Base-by-base conservation (phyloP, 2,113 vertebrate genomes). In the Hyperopisus bebe region DNA sequence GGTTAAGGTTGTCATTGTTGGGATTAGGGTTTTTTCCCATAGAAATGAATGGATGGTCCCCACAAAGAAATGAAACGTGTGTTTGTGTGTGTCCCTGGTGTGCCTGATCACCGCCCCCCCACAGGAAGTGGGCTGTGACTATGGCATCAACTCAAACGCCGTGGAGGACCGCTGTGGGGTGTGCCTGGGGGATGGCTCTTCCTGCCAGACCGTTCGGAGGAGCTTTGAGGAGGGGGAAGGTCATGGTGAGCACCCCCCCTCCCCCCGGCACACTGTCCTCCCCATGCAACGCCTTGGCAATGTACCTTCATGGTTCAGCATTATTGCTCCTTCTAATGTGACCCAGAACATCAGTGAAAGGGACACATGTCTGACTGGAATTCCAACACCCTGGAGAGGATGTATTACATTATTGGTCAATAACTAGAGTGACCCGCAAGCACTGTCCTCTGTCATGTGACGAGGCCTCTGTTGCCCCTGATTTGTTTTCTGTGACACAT, bases 111-210 rank as follows among this genome's bases (percentile, higher is more conserved):
- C 55, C 15, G 5, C 27, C 10, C 10, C 21, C 62, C 2, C 88
- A 50, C 91, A 99, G 98, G 93, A 93, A 84, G 96, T 99, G 0
- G 98, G 98, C 92, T 99, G 98, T 93, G 98, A 99, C 95, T 97
- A 96, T 89, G 97, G 98, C 92, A 99, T 99, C 8, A 96, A 97
- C 92, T 99, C 98, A 24, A 98, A 97, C 0, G 98, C 98, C 0
- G 96, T 97, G 2, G 98, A 99, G 93, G 98, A 99, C 90, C 96
- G 95, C 70, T 99, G 98, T 66, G 98, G 98, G 1, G 97, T 99
- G 80, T 99, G 98, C 92, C 94, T 98, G 9, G 98, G 98, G 27
- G 96, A 99, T 0, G 97, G 98, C 87, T 97, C 96, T 89, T 96
- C 96, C 93, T 99, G 98, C 92, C 96, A 89, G 92, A 99, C 96